Evolutionary conservation across 1,140 invertebrate species (phyloP).

Genomic region (Caenorhabditis remanei): DNA sequence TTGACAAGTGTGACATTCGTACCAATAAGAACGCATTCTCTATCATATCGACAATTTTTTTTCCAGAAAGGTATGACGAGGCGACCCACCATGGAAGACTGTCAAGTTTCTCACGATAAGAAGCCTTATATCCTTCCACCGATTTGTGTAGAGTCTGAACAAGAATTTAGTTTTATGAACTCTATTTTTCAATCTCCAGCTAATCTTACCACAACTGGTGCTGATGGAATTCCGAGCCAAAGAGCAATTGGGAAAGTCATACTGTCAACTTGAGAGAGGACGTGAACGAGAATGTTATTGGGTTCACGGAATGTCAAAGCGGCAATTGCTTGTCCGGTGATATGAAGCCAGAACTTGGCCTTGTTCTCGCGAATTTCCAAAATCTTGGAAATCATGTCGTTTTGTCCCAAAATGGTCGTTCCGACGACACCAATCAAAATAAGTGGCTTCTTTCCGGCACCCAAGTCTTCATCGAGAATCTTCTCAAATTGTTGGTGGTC

Average conservation of each 20-base stretch:
- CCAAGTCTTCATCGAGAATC: conserved; percentile 65
- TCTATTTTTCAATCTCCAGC: too few species aligned
- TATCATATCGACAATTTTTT: conserved; percentile 66
- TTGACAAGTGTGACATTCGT: background rate
- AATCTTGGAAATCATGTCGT: conserved; percentile 68
- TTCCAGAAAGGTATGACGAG: conserved; percentile 66
- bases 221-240: conserved; percentile 90
- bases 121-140: conserved; percentile 65
- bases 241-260: conserved; percentile 87
- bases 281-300: conserved; percentile 65
- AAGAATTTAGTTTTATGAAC: background rate
- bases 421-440: conserved; percentile 67
- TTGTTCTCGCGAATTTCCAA: conserved; percentile 63
- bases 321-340: conserved; percentile 68
- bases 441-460: conserved; percentile 65
- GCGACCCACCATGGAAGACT: conserved; percentile 69
- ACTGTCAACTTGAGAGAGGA: conserved; percentile 84
- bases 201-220: conserved; percentile 89
- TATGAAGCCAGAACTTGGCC: conserved; percentile 66
- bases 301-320: conserved; percentile 66
- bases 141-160: conserved; percentile 68
- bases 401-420: conserved; percentile 68
- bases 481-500: conserved; percentile 65
- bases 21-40: conserved; percentile 68
- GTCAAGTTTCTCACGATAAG: conserved; percentile 68